Base-by-base conservation (phyloP, 2,113 vertebrate species). In the Microcebus murinus region DNA sequence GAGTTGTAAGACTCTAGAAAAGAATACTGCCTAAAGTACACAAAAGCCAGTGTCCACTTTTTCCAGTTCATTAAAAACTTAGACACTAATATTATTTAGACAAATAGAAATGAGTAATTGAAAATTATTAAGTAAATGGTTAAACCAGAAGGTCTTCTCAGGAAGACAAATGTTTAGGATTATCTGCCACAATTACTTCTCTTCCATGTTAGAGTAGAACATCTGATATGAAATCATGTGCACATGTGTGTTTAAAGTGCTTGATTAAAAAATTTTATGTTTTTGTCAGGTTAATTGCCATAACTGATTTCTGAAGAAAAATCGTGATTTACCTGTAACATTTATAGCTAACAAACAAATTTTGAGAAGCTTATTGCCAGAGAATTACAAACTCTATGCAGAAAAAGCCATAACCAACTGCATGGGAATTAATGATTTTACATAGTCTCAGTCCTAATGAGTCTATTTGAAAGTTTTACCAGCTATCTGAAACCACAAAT, bases 111-210 rank as follows among this genome's bases (percentile, higher is more conserved):
- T 83, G 81, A 94, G 29, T 76, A 86, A 34, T 31, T 48, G 34
- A 67, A 89, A 70, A 70, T 34, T 71, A 25, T 85, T 79, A 92
- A 21, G 52, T 79, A 23, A 89, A 23, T 87, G 27, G 17, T 57
- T 71, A 87, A 90, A 34, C 50, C 80, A 96, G 68, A 87, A 87
- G 61, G 81, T 82, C 11, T 17, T 91, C 63, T 95, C 76, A 80
- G 85, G 80, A 96, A 92, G 84, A 87, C 23, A 94, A 92, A 73
- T 90, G 31, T 79, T 94, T 83, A n/a, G 31, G 79, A 48, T 63
- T 85, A 79, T 92, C 77, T 96, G 87, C 57, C 42, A 87, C 27
- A 61, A 52, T 95, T 89, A 65, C 20, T 95, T 95, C 31, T 79
- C 57, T 86, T 91, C 25, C 17, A 29, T 86, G 25, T 91, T 77